These are phyloP conservation scores for Cantharis flavilabris DNA, from an alignment of 2,888 invertebrate species.

Conservation along the genomic window DNA sequence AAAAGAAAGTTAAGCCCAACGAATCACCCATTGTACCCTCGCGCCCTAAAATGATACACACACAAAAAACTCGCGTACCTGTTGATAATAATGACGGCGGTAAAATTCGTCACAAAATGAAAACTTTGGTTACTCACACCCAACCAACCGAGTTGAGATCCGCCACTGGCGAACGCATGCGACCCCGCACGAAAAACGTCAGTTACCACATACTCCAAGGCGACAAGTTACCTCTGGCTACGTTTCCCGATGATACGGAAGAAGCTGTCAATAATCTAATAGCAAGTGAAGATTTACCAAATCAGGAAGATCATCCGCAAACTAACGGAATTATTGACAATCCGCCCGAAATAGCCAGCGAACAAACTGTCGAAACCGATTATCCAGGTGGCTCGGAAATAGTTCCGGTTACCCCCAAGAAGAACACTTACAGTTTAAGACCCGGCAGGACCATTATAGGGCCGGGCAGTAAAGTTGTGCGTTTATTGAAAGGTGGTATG, in stretches of 20 bases:
- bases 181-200: constrained; percentile 69
- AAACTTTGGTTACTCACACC: constrained; percentile 62
- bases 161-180: constrained; percentile 57
- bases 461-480: constrained; percentile 51
- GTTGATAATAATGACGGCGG: constrained; percentile 60
- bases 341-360: constrained; percentile 46
- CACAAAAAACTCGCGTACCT: constrained; percentile 65
- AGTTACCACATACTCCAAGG: constrained; percentile 63
- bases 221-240: constrained; percentile 59
- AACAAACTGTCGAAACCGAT: constrained; percentile 45
- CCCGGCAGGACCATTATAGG: constrained; percentile 51
- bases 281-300: constrained; percentile 34
- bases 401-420: constrained; percentile 33
- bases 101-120: constrained; percentile 61
- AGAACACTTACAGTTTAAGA: constrained; percentile 40
- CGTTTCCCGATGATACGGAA: constrained; percentile 54
- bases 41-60: constrained; percentile 79
- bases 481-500: constrained; percentile 54
- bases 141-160: constrained; percentile 56
- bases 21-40: constrained; percentile 52
- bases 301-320: constrained; percentile 45
- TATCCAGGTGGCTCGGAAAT: constrained; percentile 41
- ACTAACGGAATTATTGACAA: constrained; percentile 44
- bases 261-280: constrained; percentile 45
- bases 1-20: constrained; percentile 47